These are phyloP conservation scores for Artibeus jamaicensis DNA, from an alignment of 2,797 vertebrate genomes.

Conservation along the genomic window DNA sequence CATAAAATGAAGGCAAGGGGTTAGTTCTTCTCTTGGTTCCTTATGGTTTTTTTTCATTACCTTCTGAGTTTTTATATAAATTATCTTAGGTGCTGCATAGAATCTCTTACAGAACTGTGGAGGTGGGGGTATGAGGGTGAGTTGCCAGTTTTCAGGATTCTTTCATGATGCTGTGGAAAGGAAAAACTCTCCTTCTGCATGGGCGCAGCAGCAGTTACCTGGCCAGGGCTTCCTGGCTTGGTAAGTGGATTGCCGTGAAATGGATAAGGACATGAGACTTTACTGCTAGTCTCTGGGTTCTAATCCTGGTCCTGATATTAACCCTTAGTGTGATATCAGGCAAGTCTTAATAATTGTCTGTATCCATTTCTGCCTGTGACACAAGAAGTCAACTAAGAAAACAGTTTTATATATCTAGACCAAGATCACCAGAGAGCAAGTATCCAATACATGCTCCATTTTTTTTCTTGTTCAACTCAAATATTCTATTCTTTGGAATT, in stretches of 20 bases:
- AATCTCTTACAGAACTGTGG: neutral
- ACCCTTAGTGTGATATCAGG: neutral
- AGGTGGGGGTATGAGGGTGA: neutral
- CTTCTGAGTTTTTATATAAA: neutral
- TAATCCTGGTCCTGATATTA: neutral
- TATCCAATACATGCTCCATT: neutral
- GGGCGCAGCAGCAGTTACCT: neutral
- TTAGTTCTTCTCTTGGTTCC: neutral
- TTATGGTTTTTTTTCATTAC: neutral
- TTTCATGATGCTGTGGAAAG: neutral
- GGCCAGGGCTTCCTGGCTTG: neutral
- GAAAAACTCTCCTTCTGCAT: neutral
- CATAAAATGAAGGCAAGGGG: neutral
- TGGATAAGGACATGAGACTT: neutral
- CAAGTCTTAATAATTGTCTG: neutral
- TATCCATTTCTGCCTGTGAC: neutral
- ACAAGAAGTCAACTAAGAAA: neutral
- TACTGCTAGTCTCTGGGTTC: neutral
- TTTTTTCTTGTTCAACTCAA: neutral
- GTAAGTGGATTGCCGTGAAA: neutral
- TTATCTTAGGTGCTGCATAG: neutral
- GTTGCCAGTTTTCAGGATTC: neutral
- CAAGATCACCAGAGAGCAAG: neutral
- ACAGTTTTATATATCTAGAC: neutral
- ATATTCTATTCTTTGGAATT: constrained; percentile 5